A percentile compares a stretch with the other conserved stretches of the same genome.
Evolutionary conservation across 2,888 invertebrate genomes (phyloP).

Genomic region (Dynastes tityus): DNA sequence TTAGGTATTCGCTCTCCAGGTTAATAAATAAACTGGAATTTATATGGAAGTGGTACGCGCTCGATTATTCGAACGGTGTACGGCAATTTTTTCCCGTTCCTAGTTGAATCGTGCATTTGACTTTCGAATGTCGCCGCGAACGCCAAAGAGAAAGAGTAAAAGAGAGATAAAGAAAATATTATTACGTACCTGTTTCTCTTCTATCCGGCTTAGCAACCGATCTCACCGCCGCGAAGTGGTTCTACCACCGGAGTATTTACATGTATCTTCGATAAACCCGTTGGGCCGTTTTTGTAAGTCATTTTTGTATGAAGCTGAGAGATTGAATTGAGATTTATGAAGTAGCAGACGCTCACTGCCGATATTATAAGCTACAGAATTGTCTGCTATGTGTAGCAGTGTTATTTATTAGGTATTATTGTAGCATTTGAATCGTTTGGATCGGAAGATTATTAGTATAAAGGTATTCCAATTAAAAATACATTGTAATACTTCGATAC

Average conservation of each 20-base stretch:
- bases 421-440: neutral
- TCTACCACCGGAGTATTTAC: slow-evolving; percentile 43
- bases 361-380: slow-evolving; percentile 22
- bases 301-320: slow-evolving; percentile 40
- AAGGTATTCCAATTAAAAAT: neutral
- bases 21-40: slow-evolving; percentile 44
- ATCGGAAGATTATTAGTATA: neutral
- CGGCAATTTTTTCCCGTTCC: slow-evolving; percentile 36
- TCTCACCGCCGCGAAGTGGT: slow-evolving; percentile 25
- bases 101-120: slow-evolving; percentile 37
- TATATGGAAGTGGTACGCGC: slow-evolving; percentile 44
- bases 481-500: too few species aligned
- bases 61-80: slow-evolving; percentile 38
- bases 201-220: slow-evolving; percentile 27
- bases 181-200: slow-evolving; percentile 36
- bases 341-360: slow-evolving; percentile 18
- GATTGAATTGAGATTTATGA: slow-evolving; percentile 41
- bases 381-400: slow-evolving; percentile 22
- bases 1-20: slow-evolving; percentile 20
- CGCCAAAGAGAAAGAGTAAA: slow-evolving; percentile 10
- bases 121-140: slow-evolving; percentile 31
- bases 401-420: slow-evolving; percentile 27
- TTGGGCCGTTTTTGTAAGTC: slow-evolving; percentile 43
- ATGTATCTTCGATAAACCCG: slow-evolving; percentile 40
- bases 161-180: slow-evolving; percentile 27